phyloP scores from a whole-genome alignment of 2,797 vertebrate species.

The Anguilla anguilla region DNA sequence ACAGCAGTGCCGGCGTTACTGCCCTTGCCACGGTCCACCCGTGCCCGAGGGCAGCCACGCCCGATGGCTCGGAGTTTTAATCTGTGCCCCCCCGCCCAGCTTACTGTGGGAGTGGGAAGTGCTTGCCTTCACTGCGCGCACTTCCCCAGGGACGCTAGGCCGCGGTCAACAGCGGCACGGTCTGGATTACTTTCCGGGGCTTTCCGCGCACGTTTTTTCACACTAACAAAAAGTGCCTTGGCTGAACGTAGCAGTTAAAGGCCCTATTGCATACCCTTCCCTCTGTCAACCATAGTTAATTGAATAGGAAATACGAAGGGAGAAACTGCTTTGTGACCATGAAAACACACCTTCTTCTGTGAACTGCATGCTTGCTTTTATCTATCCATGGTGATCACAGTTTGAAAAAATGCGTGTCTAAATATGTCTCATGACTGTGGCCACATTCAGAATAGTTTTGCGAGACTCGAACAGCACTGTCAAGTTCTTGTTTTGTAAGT shows the following conservation, averaged over 20 bases:
- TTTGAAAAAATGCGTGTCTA: neutral
- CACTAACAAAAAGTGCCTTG: neutral
- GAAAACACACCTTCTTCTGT: neutral
- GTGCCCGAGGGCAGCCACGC: conserved; percentile 50
- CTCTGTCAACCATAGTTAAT: conserved; percentile 44
- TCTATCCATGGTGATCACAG: neutral
- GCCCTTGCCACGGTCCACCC: conserved; percentile 36
- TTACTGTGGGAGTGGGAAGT: neutral
- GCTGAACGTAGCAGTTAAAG: neutral
- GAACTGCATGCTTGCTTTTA: neutral
- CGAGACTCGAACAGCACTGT: neutral
- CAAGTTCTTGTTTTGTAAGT: neutral
- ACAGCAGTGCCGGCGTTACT: neutral
- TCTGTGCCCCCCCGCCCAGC: neutral
- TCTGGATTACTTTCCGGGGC: neutral
- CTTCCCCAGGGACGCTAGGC: neutral
- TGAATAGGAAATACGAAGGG: conserved; percentile 25
- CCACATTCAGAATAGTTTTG: neutral
- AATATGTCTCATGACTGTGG: neutral
- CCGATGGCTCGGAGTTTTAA: neutral
- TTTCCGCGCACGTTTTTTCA: neutral
- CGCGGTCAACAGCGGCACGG: neutral
- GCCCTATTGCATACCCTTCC: neutral
- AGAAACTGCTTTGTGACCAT: conserved; percentile 53
- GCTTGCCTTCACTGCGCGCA: no score